Base-by-base conservation (phyloP, 2,888 invertebrate species). In the Drosophila kambysellisi region DNA sequence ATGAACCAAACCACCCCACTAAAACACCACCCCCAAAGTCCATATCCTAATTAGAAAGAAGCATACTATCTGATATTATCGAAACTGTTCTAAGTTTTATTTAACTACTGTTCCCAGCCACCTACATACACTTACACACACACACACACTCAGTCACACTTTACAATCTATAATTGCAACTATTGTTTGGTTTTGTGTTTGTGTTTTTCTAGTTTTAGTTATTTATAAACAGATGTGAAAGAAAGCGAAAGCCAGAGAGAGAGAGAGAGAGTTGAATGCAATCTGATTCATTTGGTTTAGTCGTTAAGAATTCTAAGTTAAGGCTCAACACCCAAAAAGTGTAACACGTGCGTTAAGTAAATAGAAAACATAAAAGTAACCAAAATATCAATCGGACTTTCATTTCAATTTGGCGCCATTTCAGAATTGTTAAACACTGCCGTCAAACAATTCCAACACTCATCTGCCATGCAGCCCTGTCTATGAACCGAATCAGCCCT, bases 181-280 rank as follows among this genome's bases (percentile, higher is more conserved):
- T 71, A 52, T 76, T 80, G 72, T 76, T 81, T 77, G 81, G 75
- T 84, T 85, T 74, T 88, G 83, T 82, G 83, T 85, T 85, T 86
- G 89, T 87, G 89, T 87, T 87, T 79, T 88, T 77, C 52, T 90
- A 90, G 84, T 83, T 90, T 83, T 90, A 87, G 74, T 88, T 87
- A 87, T 87, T 87, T 90, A 87, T 90, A 75, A 68, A 75, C 51
- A 65, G 25, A 53, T 48, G 41, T 37, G 30, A 63, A 46, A 46
- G 59, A 50, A 4, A 53, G 30, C 37, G 59, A 30, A 11, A 58
- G 20, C 25, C 5, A 35, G 59, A 53, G 54, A 68, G 48, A 60
- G 63, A 65, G 79, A 68, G 68, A 70, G 57, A 56, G 50, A 76
- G 57, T 77, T 81, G 74, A 74, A 87, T 87, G 77, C 72, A 72